phyloP scores from a whole-genome alignment of 2,888 invertebrate species.

The Rapana venosa region DNA sequence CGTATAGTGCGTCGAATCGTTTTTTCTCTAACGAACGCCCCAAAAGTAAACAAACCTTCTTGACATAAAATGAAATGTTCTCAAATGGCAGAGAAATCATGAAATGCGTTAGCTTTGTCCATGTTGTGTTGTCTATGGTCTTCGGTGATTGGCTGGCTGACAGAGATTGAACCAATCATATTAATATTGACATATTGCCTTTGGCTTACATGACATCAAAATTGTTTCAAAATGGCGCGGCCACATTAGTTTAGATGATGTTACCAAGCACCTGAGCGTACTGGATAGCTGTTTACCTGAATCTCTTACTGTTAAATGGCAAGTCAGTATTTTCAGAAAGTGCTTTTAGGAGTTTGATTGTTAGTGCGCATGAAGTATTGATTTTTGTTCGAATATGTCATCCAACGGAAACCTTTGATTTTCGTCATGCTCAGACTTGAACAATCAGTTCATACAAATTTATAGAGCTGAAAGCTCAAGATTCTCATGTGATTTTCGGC shows the following conservation, averaged over 20 bases:
- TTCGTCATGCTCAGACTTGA: conserved; percentile 35
- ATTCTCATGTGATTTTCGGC: not conserved
- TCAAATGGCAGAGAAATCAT: not conserved
- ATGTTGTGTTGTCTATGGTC: conserved; percentile 4
- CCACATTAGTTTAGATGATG: not conserved
- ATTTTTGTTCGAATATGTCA: not conserved
- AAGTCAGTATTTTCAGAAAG: not conserved
- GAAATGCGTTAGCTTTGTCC: not conserved
- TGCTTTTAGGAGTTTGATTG: not conserved
- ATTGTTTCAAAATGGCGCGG: conserved; percentile 38
- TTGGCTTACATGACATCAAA: conserved; percentile 34
- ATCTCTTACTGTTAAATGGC: not conserved
- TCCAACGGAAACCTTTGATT: conserved; percentile 24
- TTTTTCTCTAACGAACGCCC: too few relatives aligned
- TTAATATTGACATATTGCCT: not conserved
- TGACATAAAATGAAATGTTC: not conserved
- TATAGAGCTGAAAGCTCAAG: not conserved
- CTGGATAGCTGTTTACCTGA: not conserved
- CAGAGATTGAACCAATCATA: not conserved
- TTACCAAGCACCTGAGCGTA: not conserved
- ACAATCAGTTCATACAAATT: not conserved
- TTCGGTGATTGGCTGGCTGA: conserved; percentile 6
- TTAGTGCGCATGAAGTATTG: not conserved
- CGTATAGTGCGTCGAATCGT: too few relatives aligned
- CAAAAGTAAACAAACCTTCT: not conserved